A percentile compares a stretch with the other conserved stretches of the same genome.
phyloP scores from a whole-genome alignment of 2,888 invertebrate genomes.

The Taenaris catops region DNA sequence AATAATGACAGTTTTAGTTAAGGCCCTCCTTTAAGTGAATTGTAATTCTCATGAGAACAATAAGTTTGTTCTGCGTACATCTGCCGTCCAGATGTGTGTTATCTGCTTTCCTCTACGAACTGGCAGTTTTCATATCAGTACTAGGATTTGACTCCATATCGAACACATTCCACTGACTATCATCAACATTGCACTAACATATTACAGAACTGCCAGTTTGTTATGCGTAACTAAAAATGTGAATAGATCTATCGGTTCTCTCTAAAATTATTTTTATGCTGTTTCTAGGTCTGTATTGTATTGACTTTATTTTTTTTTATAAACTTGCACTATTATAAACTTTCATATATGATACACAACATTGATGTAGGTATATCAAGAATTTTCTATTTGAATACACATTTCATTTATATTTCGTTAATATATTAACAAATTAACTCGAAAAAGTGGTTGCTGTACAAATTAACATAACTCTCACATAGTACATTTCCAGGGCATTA shows the following conservation, averaged over 20 bases:
- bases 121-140: slow-evolving; percentile 54
- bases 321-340: not conserved
- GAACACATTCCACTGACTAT: slow-evolving; percentile 18
- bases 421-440: no score
- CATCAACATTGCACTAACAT: slow-evolving; percentile 23
- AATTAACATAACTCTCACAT: no score
- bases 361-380: no score
- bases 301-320: slow-evolving; percentile 2
- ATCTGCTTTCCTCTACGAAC: slow-evolving; percentile 65
- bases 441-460: no score
- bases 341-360: no score
- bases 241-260: slow-evolving; percentile 53
- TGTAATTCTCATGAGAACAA: no score
- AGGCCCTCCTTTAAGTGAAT: no score
- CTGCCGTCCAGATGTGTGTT: slow-evolving; percentile 75
- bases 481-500: no score
- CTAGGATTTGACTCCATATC: slow-evolving; percentile 15
- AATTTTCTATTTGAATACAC: slow-evolving; percentile 3
- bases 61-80: no score
- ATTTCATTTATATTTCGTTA: no score
- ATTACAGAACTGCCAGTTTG: slow-evolving; percentile 63
- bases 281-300: slow-evolving; percentile 11
- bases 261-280: slow-evolving; percentile 30
- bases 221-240: slow-evolving; percentile 40
- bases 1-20: no score